Conservation (phyloP, 2,113 vertebrate genomes). For the Protomyctophum bolini region DNA sequence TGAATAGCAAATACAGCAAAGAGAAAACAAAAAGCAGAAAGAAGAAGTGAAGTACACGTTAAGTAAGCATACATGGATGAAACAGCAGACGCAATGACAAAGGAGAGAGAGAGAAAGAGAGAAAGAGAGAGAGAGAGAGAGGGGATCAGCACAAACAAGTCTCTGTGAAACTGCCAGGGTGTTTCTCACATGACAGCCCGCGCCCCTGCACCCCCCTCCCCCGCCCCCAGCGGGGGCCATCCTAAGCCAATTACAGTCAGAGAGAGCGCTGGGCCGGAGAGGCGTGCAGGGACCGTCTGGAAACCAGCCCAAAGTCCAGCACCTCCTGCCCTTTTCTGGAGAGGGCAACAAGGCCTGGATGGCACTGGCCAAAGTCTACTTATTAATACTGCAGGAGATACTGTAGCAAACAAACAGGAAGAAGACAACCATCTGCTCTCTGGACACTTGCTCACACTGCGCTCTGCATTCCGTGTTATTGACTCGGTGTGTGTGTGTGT, state of each 20-base stretch:
- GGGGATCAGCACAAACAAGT: slow-evolving; percentile 58
- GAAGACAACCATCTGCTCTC: slow-evolving; percentile 69
- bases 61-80: too few species aligned
- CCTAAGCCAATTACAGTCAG: slow-evolving; percentile 75
- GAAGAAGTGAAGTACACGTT: too few species aligned
- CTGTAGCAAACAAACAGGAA: slow-evolving; percentile 72
- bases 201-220: too few species aligned
- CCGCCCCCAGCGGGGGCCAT: slow-evolving; percentile 62
- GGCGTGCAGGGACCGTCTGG: slow-evolving; percentile 62
- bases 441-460: slow-evolving; percentile 54
- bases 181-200: slow-evolving; percentile 69
- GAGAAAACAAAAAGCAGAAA: too few species aligned
- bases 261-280: slow-evolving; percentile 63
- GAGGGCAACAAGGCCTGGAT: slow-evolving; percentile 62
- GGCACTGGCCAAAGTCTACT: slow-evolving; percentile 63
- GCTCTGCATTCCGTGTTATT: background rate
- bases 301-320: slow-evolving; percentile 71
- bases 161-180: slow-evolving; percentile 69
- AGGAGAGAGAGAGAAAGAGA: slow-evolving; percentile 1
- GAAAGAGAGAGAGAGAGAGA: background rate
- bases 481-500: background rate
- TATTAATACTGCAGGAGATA: slow-evolving; percentile 78
- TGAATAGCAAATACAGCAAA: too few species aligned
- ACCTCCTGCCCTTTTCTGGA: slow-evolving; percentile 74
- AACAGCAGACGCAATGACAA: slow-evolving; percentile 2